A percentile compares a stretch with the other conserved stretches of the same genome.
These are phyloP conservation scores for Sesamia inferens DNA, from an alignment of 2,888 invertebrate genomes.

Conservation along the genomic window DNA sequence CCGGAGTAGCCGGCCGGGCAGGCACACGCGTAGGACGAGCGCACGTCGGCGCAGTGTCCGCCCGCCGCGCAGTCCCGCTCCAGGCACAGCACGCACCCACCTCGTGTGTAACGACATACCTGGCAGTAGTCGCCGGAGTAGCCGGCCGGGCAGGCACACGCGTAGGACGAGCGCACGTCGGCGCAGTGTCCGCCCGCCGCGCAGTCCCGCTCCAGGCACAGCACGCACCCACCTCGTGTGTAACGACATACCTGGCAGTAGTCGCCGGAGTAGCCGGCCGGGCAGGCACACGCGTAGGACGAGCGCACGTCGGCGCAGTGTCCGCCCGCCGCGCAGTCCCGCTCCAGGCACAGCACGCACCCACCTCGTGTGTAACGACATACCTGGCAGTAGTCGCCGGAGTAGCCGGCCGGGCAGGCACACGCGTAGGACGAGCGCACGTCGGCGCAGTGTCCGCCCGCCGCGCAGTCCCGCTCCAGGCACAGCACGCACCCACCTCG, in stretches of 20 bases:
- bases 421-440: slow-evolving; percentile 92
- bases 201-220: slow-evolving; percentile 88
- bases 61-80: slow-evolving; percentile 93
- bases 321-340: slow-evolving; percentile 92
- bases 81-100: slow-evolving; percentile 96
- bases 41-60: slow-evolving; percentile 85
- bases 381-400: slow-evolving; percentile 94
- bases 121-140: slow-evolving; percentile 95
- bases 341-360: slow-evolving; percentile 96
- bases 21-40: slow-evolving; percentile 92
- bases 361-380: slow-evolving; percentile 81
- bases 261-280: slow-evolving; percentile 94
- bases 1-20: slow-evolving; percentile 95
- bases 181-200: slow-evolving; percentile 90
- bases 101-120: slow-evolving; percentile 71
- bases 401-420: slow-evolving; percentile 93
- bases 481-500: too few relatives aligned
- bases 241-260: slow-evolving; percentile 90
- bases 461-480: slow-evolving; percentile 90
- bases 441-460: slow-evolving; percentile 88
- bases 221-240: too few relatives aligned
- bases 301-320: slow-evolving; percentile 85
- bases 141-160: slow-evolving; percentile 94
- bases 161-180: slow-evolving; percentile 90
- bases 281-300: slow-evolving; percentile 94